These are phyloP conservation scores for Bombus soroeensis DNA, from an alignment of 1,140 invertebrate genomes.

Conservation along the genomic window DNA sequence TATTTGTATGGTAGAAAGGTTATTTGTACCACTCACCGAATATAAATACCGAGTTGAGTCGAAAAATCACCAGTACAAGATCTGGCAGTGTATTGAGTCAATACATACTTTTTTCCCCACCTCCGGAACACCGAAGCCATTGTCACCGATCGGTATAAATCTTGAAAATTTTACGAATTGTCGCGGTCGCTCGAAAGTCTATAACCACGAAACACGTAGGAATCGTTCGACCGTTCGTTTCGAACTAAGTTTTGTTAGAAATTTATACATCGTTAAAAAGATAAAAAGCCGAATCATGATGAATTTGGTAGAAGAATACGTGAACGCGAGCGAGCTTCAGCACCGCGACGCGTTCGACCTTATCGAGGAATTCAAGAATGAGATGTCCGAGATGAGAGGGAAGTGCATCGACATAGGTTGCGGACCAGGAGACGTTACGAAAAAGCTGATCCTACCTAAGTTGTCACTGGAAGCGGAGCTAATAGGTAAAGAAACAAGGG, in stretches of 20 bases:
- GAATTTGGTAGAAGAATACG: slow-evolving; percentile 86
- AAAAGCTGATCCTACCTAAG: slow-evolving; percentile 86
- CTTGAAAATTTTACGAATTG: background rate
- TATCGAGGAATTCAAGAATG: slow-evolving; percentile 86
- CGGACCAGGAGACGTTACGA: slow-evolving; percentile 89
- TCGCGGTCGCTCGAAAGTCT: too few species aligned
- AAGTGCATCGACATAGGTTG: slow-evolving; percentile 90
- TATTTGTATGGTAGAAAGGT: slow-evolving; percentile 22
- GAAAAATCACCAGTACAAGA: slow-evolving; percentile 64
- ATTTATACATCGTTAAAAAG: background rate
- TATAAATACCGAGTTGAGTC: slow-evolving; percentile 69
- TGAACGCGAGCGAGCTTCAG: slow-evolving; percentile 86
- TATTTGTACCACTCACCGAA: slow-evolving; percentile 50
- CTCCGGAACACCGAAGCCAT: background rate
- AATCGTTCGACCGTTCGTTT: background rate
- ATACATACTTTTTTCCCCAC: too few species aligned
- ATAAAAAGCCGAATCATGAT: slow-evolving; percentile 74
- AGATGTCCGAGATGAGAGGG: slow-evolving; percentile 79
- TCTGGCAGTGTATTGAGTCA: slow-evolving; percentile 21
- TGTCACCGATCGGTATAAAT: background rate
- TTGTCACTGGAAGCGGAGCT: slow-evolving; percentile 82
- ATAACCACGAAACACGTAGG: background rate
- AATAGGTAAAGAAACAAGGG: slow-evolving; percentile 67
- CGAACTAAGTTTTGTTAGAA: too few species aligned
- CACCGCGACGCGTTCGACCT: slow-evolving; percentile 86